These are phyloP conservation scores for Dolichopus griseipennis DNA, from an alignment of 2,888 invertebrate species.

Conservation along the genomic window DNA sequence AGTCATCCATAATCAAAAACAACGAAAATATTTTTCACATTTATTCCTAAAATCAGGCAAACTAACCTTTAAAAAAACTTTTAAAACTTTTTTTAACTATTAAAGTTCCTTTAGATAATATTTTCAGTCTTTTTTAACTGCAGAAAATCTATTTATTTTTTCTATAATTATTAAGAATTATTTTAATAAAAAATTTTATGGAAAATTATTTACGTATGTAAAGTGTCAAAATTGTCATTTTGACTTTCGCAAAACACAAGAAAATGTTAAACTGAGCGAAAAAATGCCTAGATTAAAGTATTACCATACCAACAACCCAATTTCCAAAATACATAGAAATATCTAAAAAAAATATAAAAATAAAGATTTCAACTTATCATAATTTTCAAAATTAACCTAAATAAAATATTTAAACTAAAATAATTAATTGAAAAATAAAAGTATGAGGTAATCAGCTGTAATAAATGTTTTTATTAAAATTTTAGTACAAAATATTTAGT, in stretches of 20 bases:
- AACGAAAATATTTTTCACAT: neutral
- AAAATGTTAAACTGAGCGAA: neutral
- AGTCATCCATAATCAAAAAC: slow-evolving; percentile 4
- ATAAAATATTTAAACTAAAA: no score
- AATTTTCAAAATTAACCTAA: no score
- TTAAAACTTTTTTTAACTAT: neutral
- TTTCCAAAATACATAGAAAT: no score
- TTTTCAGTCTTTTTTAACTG: neutral
- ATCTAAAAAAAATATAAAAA: no score
- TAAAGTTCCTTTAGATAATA: neutral
- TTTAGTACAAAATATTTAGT: no score
- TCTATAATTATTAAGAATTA: neutral
- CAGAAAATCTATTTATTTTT: neutral
- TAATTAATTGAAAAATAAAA: no score
- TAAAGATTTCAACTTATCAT: no score
- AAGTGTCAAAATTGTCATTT: neutral
- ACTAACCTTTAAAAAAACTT: slow-evolving; percentile 4
- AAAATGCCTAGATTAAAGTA: neutral
- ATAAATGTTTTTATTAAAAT: no score
- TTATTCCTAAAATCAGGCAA: neutral
- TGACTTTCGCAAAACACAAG: neutral
- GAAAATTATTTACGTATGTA: slow-evolving; percentile 6
- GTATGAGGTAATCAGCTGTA: no score
- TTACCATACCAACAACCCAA: neutral
- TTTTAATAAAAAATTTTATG: slow-evolving; percentile 1